A percentile compares a stretch with the other conserved stretches of the same genome.
phyloP scores from a whole-genome alignment of 1,140 invertebrate species.

The Listronotus oregonensis region DNA sequence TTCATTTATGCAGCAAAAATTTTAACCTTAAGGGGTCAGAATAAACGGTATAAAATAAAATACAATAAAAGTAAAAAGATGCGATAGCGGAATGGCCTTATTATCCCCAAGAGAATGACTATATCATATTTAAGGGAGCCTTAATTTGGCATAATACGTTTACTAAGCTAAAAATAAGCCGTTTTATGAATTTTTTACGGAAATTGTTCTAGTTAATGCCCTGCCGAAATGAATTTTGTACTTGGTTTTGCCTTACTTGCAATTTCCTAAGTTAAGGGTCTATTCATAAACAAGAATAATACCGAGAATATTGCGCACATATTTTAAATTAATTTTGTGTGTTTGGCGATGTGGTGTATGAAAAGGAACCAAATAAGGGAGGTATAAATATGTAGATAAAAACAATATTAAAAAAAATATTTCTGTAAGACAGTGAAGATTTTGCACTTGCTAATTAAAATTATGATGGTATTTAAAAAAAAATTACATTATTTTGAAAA shows the following conservation, averaged over 20 bases:
- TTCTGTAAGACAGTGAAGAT: too few species aligned
- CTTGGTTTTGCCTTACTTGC: conserved; percentile 16
- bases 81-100: conserved; percentile 30
- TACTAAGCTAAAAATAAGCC: conserved; percentile 33
- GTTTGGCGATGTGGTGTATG: too few species aligned
- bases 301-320: too few species aligned
- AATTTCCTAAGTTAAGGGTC: too few species aligned
- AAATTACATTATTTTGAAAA: too few species aligned
- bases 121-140: conserved; percentile 35
- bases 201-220: conserved; percentile 27
- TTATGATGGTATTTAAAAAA: too few species aligned
- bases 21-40: conserved; percentile 26
- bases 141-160: conserved; percentile 35
- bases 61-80: conserved; percentile 29
- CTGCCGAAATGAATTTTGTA: conserved; percentile 19
- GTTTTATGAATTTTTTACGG: conserved; percentile 36
- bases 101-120: conserved; percentile 29
- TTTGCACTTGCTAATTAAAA: too few species aligned
- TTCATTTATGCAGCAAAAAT: conserved; percentile 33
- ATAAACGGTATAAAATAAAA: conserved; percentile 27
- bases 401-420: too few species aligned
- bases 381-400: too few species aligned
- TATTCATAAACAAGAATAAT: too few species aligned
- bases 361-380: too few species aligned
- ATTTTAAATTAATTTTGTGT: too few species aligned